phyloP scores from a whole-genome alignment of 2,888 invertebrate species.

The Drosophila helvetica region DNA sequence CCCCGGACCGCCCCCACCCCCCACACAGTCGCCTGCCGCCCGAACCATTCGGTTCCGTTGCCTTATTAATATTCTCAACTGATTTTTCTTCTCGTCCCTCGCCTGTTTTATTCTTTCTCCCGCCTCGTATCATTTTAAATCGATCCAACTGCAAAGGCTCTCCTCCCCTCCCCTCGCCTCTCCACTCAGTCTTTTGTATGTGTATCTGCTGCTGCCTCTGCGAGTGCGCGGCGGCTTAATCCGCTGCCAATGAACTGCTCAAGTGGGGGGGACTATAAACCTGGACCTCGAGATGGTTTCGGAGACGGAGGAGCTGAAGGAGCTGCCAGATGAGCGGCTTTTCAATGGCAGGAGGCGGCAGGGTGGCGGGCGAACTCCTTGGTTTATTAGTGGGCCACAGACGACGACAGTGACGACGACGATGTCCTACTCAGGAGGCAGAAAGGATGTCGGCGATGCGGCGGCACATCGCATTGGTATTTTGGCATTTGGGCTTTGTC shows the following conservation, averaged over 20 bases:
- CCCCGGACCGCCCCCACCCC: slow-evolving; percentile 2
- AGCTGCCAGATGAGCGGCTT: slow-evolving; percentile 75
- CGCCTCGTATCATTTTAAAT: slow-evolving; percentile 73
- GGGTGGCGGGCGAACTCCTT: slow-evolving; percentile 24
- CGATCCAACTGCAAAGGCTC: slow-evolving; percentile 74
- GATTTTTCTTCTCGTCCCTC: slow-evolving; percentile 61
- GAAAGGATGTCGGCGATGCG: slow-evolving; percentile 59
- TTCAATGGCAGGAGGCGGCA: slow-evolving; percentile 21
- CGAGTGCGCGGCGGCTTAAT: slow-evolving; percentile 74
- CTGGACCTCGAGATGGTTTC: slow-evolving; percentile 16
- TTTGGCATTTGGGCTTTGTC: slow-evolving; percentile 76
- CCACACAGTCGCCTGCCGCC: neutral
- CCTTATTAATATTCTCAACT: slow-evolving; percentile 73
- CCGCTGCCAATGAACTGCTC: slow-evolving; percentile 81
- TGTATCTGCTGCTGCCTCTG: slow-evolving; percentile 42
- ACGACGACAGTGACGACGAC: slow-evolving; percentile 30
- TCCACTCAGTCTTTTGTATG: slow-evolving; percentile 59
- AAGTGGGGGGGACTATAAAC: slow-evolving; percentile 40
- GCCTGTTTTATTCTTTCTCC: slow-evolving; percentile 44
- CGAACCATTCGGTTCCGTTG: slow-evolving; percentile 25
- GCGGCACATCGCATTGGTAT: slow-evolving; percentile 70
- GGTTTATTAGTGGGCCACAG: slow-evolving; percentile 68
- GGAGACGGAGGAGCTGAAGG: slow-evolving; percentile 39
- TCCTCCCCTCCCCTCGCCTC: neutral
- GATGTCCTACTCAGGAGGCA: slow-evolving; percentile 55